Conservation (phyloP, 2,888 invertebrate genomes). For the Nipponacmea schrenckii region DNA sequence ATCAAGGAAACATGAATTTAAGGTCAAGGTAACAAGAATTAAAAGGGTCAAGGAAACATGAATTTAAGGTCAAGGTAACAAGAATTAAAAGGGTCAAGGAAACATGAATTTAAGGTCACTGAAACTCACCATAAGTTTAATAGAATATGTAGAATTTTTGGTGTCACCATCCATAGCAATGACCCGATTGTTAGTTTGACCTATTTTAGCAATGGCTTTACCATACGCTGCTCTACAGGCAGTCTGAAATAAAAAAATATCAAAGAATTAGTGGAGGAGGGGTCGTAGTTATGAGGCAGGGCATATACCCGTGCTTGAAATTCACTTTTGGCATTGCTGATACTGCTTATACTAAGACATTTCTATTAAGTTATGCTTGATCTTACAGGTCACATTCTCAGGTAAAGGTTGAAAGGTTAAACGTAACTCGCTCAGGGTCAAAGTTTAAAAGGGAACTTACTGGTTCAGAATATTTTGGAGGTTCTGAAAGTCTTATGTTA, state of each 20-base stretch:
- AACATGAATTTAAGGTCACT: background rate
- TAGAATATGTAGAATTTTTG: conserved; percentile 98
- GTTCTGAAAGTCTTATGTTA: conserved; percentile 79
- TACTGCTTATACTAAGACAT: too few relatives aligned
- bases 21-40: background rate
- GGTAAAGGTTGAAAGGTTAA: too few relatives aligned
- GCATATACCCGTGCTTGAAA: too few relatives aligned
- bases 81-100: background rate
- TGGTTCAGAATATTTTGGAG: conserved; percentile 78
- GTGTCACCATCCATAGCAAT: conserved; percentile 97
- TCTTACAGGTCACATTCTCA: too few relatives aligned
- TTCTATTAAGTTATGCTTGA: background rate
- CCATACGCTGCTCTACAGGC: conserved; percentile 86
- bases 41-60: background rate
- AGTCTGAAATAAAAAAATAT: conserved; percentile 47
- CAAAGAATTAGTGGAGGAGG: too few relatives aligned
- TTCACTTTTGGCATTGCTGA: too few relatives aligned
- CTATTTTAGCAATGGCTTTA: conserved; percentile 89
- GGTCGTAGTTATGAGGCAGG: too few relatives aligned
- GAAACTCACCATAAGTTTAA: conserved; percentile 78
- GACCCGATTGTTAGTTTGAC: conserved; percentile 77
- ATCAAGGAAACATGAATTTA: background rate
- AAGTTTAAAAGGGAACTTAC: background rate
- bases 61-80: background rate
- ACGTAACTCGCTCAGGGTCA: too few relatives aligned